These are phyloP conservation scores for Cynopterus sphinx DNA, from an alignment of 2,797 vertebrate genomes.

Conservation along the genomic window DNA sequence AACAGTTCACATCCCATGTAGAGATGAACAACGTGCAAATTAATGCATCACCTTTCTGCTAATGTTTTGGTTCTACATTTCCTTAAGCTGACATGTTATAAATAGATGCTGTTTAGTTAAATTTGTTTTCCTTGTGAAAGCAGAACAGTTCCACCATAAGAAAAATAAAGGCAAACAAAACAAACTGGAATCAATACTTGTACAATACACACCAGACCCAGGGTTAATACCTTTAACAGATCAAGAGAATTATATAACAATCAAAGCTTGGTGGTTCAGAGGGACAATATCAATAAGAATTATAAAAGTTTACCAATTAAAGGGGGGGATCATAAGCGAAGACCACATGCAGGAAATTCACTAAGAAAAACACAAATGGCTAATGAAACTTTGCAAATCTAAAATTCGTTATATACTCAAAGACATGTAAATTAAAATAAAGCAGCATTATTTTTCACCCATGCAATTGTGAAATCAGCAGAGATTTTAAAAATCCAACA, in stretches of 20 bases:
- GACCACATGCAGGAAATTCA: not conserved
- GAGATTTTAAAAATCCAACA: not conserved
- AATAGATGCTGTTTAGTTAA: not conserved
- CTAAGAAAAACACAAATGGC: not conserved
- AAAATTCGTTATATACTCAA: not conserved
- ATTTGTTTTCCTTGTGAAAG: not conserved
- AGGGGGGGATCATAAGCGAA: not conserved
- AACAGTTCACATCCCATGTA: not conserved
- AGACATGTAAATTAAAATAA: not conserved
- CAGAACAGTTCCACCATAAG: not conserved
- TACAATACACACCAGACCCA: not conserved
- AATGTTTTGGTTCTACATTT: not conserved
- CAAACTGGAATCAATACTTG: not conserved
- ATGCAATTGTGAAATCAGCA: not conserved
- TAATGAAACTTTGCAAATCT: not conserved
- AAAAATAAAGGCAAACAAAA: not conserved
- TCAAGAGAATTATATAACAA: not conserved
- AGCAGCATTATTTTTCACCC: not conserved
- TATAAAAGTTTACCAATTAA: not conserved
- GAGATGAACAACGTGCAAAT: not conserved
- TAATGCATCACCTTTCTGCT: not conserved
- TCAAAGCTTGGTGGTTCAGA: too few relatives aligned
- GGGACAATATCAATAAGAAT: not conserved
- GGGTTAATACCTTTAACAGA: not conserved
- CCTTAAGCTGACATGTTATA: not conserved